phyloP scores from a whole-genome alignment of 1,140 invertebrate genomes.

The Pygmarrhopalites habei region DNA sequence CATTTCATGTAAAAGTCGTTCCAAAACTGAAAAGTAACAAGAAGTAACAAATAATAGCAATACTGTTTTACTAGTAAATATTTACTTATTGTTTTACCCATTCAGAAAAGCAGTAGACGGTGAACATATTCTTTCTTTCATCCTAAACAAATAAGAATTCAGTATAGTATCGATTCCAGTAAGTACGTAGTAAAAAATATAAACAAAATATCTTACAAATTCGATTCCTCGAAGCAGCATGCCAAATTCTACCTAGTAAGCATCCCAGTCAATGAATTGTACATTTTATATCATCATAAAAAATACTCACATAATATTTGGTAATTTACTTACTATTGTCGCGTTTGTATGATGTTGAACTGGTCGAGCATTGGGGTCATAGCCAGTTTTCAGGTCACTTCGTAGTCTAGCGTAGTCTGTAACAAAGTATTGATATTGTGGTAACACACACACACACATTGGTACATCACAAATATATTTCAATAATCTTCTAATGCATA shows the following conservation, averaged over 20 bases:
- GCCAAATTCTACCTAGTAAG: constrained; percentile 20
- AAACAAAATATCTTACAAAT: constrained; percentile 23
- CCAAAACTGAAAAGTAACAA: constrained; percentile 40
- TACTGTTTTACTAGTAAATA: background rate
- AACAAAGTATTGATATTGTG: no score
- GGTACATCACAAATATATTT: no score
- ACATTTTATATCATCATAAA: no score
- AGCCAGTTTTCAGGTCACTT: constrained; percentile 19
- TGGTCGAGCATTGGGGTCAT: constrained; percentile 31
- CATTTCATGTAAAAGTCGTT: constrained; percentile 44
- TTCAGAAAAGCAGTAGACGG: constrained; percentile 28
- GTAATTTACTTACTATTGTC: no score
- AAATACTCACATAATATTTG: no score
- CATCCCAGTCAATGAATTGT: no score
- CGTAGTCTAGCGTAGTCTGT: constrained; percentile 34
- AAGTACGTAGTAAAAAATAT: background rate
- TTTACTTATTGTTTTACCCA: constrained; percentile 26
- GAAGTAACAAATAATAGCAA: background rate
- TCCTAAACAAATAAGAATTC: constrained; percentile 20
- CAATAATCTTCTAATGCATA: no score
- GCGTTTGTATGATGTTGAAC: constrained; percentile 23
- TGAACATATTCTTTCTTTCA: constrained; percentile 25
- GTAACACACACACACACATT: no score
- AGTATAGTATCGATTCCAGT: background rate
- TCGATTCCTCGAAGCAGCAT: constrained; percentile 29